Evolutionary conservation across 2,888 invertebrate species (phyloP), one percentile per base, ranked within the genome.

Genomic region (Heliothis peltigera): DNA sequence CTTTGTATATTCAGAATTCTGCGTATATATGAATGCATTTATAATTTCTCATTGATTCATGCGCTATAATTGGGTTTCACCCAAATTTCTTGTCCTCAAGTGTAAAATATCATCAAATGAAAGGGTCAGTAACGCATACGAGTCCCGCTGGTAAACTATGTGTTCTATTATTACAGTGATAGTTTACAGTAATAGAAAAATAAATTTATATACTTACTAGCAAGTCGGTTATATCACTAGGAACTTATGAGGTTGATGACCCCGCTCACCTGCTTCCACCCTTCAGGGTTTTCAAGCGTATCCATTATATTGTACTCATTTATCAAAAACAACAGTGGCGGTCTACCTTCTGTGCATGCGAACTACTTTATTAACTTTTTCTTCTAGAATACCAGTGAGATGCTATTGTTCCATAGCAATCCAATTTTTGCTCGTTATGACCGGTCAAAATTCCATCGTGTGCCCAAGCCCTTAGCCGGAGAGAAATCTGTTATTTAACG

Each of bases 401-500:
- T 48, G 1, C 1, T 2, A 48, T 49, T 49, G 5, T 28, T 25
- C 12, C 1, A 12, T 12, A 56, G 12, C 1, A 12, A 7, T 12
- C 21, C 44, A 28, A 5, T 32, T 15, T 18, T 18, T 4, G 19
- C 8, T 32, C 39, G 5, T 8, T 28, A 42, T 58, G 21, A 67
- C 52, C 35, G 8, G 12, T 0, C 42, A 32, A 61, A 58, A 55
- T 46, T 44, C 7, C 22, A 48, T 56, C 51, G 54, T 74, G 60
- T 69, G 46, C 17, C 32, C 19, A 21, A 61, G 60, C 54, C 73
- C 54, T 64, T 48, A 73, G 57, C n/a, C 18, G 49, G n/a, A 76
- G 75, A 69, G 75, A 76, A 76, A 76, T 69, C 69, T 54, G 72
- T 68, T 70, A 76, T 72, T 76, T 76, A 68, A 67, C 59, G 65